Percentiles rank a stretch among this genome's conserved stretches.
Conservation (phyloP, 2,113 vertebrate species). For the Recurvirostra avosetta region DNA sequence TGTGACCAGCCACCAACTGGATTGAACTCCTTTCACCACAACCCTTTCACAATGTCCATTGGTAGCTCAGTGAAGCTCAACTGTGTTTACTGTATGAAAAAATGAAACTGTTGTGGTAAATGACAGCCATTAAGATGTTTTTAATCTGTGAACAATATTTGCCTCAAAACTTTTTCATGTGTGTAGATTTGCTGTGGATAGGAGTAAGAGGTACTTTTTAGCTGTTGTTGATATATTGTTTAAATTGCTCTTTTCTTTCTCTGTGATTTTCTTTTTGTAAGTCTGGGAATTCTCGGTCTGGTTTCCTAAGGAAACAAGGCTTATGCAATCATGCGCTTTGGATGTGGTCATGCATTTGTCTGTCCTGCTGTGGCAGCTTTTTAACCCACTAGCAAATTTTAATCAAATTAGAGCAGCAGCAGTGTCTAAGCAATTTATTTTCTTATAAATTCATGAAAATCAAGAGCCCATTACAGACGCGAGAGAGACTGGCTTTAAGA, state of each 20-base stretch:
- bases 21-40: not conserved
- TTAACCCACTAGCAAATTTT: not conserved
- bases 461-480: not conserved
- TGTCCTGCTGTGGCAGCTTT: not conserved
- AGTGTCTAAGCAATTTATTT: not conserved
- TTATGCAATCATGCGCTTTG: not conserved
- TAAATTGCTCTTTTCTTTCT: not conserved
- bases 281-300: not conserved
- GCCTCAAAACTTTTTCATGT: not conserved
- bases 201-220: not conserved
- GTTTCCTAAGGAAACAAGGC: not conserved
- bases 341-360: not conserved
- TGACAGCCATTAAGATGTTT: not conserved
- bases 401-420: not conserved
- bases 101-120: not conserved
- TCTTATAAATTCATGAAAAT: not conserved
- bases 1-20: not conserved
- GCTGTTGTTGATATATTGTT: not conserved
- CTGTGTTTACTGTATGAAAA: not conserved
- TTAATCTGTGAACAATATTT: not conserved
- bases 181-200: not conserved
- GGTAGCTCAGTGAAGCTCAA: not conserved
- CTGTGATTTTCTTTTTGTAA: not conserved
- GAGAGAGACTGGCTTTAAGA: not conserved
- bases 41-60: not conserved